These are phyloP conservation scores for Bagarius yarrelli DNA, from an alignment of 2,113 vertebrate genomes.

Conservation along the genomic window DNA sequence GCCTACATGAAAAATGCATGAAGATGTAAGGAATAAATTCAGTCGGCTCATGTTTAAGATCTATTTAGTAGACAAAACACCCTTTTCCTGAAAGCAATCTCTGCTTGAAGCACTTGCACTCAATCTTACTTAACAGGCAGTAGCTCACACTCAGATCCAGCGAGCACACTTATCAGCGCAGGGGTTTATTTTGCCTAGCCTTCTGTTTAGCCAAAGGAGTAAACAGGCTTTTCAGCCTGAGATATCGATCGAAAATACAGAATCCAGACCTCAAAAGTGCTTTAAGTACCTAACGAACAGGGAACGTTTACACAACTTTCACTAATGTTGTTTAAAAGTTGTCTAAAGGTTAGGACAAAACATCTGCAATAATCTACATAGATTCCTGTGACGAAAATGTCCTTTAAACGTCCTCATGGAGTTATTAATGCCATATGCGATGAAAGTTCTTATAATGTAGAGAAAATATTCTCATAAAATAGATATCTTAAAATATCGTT, in stretches of 20 bases:
- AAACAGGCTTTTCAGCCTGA: constrained; percentile 1
- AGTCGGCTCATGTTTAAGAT: constrained; percentile 32
- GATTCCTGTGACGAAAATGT: too few species aligned
- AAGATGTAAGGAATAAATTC: constrained; percentile 55
- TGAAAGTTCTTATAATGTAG: too few species aligned
- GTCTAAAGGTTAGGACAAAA: too few species aligned
- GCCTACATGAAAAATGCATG: constrained; percentile 55
- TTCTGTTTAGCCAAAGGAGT: background rate
- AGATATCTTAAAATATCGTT: too few species aligned
- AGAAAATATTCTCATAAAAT: too few species aligned
- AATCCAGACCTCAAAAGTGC: background rate
- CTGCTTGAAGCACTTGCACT: constrained; percentile 43
- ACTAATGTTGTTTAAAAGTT: too few species aligned
- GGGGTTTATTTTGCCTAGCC: constrained; percentile 1
- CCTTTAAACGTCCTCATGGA: too few species aligned
- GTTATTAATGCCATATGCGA: too few species aligned
- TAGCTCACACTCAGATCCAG: constrained; percentile 26
- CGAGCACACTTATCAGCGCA: constrained; percentile 29
- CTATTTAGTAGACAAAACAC: constrained; percentile 55
- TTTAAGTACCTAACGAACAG: too few species aligned
- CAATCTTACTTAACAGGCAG: constrained; percentile 55
- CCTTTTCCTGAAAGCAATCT: constrained; percentile 51
- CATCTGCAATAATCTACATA: too few species aligned
- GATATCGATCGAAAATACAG: background rate
- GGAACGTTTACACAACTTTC: too few species aligned